Evolutionary conservation across 2,888 invertebrate genomes (phyloP), one percentile per base, ranked within the genome.

Genomic region (Spisula solida): DNA sequence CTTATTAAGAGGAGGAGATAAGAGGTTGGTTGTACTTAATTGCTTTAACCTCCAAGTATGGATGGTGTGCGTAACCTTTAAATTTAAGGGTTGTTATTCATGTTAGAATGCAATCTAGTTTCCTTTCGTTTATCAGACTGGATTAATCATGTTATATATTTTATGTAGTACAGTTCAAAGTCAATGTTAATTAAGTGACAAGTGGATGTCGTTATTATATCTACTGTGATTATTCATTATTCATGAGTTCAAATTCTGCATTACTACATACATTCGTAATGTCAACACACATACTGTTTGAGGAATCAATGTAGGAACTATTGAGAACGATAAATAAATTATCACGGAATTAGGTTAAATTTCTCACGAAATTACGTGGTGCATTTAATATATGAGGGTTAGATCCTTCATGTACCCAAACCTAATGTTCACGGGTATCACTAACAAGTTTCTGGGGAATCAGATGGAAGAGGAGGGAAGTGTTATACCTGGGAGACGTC

Each of bases 401-500:
- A 31, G 16, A 75, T 31, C n/a, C 5, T 75, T 75, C 14, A 34
- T 75, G 34, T 75, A 75, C 75, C 75, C 31, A n/a, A 70, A 75
- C 31, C 29, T 41, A 41, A 85, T 85, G 85, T 79, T 85, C 6
- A 20, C 41, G 5, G 47, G 85, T 41, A 70, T 70, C 12, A 31
- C 29, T 78, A 84, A 51, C 70, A 31, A 48, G 20, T 81, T 31
- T 29, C 20, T 51, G 31, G 16, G 20, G 8, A 48, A 25, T n/a
- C 80, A 82, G 16, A 47, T 60, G 0, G 82, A 82, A 48, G 20
- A 82, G 41, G 81, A 81, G 1, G 78, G 78, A 41, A 8, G 34
- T 70, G 51, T 56, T 41, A 70, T 70, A 25, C 25, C 25, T 60
- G 70, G 70, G 20, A 70, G 82, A 25, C 86, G 91, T 25, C 87